Base-by-base conservation (phyloP, 1,140 invertebrate species). In the Tetramorium parvispinum region DNA sequence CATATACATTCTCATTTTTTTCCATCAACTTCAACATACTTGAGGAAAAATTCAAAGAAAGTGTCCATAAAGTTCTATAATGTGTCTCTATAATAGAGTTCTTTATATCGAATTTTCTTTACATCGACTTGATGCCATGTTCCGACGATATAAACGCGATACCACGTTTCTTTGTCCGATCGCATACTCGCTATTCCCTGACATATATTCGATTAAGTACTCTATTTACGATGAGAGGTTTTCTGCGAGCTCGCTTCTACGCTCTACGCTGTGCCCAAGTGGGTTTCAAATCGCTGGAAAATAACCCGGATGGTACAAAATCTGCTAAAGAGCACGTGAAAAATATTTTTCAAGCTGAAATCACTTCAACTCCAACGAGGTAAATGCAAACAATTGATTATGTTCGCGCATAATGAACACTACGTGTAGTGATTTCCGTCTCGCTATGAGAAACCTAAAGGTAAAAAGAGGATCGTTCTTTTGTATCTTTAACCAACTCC, bases 401-500 rank as follows among this genome's bases (percentile, higher is more conserved):
- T 61, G 73, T 43, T 43, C 53, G 1, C 78, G 49, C 66, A 82
- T 90, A 82, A 91, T 86, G 75, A 87, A 40, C 66, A 21, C 49
- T 32, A 32, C 55, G 66, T 86, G 82, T 59, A 73, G 78, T 85
- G 75, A 68, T 77, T 59, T 66, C 59, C 51, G 8, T 37, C 21
- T 4, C 2, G 4, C n/a, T 24, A 16, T n/a, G 37, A 18, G 27
- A 49, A 53, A 59, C 21, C 32, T 76, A 76, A 71, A 63, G 81
- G n/a, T 59, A 70, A 81, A 83, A 88, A n/a, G 16, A 71, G 55
- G 57, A 73, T 59, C 3, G 49, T 27, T 61, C 27, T 65, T 88
- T 87, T 57, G 65, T 90, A 89, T 91, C 83, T 91, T 91, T 87
- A 91, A 91, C 40, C 82, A 87, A 79, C 81, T 70, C 13, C 37